Evolutionary conservation across 2,888 invertebrate genomes (phyloP).

Genomic region (Lagria hirta): DNA sequence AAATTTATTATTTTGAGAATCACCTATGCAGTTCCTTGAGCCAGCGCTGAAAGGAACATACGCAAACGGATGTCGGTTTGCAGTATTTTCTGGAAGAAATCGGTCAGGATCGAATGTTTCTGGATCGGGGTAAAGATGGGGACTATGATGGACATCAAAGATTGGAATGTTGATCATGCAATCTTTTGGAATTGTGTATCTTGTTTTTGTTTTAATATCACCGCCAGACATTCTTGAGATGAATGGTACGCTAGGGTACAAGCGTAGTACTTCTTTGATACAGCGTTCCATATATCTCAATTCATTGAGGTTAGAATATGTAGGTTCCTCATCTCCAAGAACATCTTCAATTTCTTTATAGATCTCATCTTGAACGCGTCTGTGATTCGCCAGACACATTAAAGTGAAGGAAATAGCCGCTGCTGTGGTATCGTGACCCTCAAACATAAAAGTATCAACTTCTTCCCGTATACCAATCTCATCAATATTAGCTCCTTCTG

Average conservation of each 20-base stretch:
- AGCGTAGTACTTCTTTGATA: constrained; percentile 64
- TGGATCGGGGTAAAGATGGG: constrained; percentile 54
- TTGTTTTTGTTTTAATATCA: constrained; percentile 24
- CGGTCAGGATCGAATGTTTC: constrained; percentile 50
- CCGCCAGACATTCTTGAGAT: constrained; percentile 55
- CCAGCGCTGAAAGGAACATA: constrained; percentile 53
- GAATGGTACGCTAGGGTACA: constrained; percentile 68
- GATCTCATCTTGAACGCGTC: constrained; percentile 47
- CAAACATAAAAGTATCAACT: constrained; percentile 66
- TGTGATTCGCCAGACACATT: constrained; percentile 46
- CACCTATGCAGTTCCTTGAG: constrained; percentile 49
- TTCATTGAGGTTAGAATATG: constrained; percentile 60
- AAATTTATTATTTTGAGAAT: no score
- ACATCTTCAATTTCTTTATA: constrained; percentile 30
- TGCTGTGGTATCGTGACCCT: constrained; percentile 67
- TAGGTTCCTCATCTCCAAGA: constrained; percentile 50
- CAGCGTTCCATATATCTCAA: constrained; percentile 67
- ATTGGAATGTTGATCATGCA: constrained; percentile 58
- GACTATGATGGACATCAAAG: constrained; percentile 55
- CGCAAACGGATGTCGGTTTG: constrained; percentile 49
- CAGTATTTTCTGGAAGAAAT: constrained; percentile 46
- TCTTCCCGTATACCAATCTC: constrained; percentile 61
- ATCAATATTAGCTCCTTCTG: constrained; percentile 55
- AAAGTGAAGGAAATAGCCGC: constrained; percentile 41
- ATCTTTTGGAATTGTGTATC: constrained; percentile 55